Conservation (phyloP, 2,888 invertebrate genomes). For the Epinotia brunnichana region DNA sequence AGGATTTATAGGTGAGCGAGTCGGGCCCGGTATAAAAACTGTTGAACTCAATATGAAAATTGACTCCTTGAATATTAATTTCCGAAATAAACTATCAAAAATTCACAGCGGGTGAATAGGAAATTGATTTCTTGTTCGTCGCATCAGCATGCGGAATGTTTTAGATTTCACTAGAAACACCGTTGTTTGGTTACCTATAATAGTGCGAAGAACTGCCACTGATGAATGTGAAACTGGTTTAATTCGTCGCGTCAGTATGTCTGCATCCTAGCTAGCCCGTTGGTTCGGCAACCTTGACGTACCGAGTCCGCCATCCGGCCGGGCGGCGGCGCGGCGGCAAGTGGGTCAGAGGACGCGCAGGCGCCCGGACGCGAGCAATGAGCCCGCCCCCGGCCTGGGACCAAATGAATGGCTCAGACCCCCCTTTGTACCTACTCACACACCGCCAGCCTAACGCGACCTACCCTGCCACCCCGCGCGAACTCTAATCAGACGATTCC, state of each 20-base stretch:
- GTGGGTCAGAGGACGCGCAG: conserved; percentile 80
- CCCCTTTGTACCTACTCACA: conserved; percentile 56
- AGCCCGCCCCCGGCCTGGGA: conserved; percentile 77
- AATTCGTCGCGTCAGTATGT: conserved; percentile 73
- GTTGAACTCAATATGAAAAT: neutral
- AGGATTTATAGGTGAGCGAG: neutral
- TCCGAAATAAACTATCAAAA: neutral
- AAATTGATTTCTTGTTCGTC: neutral
- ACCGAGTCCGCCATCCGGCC: conserved; percentile 71
- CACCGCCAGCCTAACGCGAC: conserved; percentile 60
- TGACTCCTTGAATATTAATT: neutral
- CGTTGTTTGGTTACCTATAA: neutral
- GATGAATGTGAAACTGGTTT: conserved; percentile 34
- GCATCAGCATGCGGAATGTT: neutral
- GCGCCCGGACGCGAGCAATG: conserved; percentile 80
- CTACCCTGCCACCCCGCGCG: conserved; percentile 66
- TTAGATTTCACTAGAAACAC: neutral
- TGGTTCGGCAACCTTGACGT: conserved; percentile 79
- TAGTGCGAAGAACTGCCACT: neutral
- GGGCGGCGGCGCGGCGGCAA: conserved; percentile 64
- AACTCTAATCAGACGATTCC: conserved; percentile 47
- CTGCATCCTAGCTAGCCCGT: conserved; percentile 69
- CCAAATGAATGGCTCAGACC: conserved; percentile 74
- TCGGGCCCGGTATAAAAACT: neutral
- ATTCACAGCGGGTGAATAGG: conserved; percentile 1